These are phyloP conservation scores for Myotis findleyi DNA, from an alignment of 2,797 vertebrate species.

Conservation along the genomic window DNA sequence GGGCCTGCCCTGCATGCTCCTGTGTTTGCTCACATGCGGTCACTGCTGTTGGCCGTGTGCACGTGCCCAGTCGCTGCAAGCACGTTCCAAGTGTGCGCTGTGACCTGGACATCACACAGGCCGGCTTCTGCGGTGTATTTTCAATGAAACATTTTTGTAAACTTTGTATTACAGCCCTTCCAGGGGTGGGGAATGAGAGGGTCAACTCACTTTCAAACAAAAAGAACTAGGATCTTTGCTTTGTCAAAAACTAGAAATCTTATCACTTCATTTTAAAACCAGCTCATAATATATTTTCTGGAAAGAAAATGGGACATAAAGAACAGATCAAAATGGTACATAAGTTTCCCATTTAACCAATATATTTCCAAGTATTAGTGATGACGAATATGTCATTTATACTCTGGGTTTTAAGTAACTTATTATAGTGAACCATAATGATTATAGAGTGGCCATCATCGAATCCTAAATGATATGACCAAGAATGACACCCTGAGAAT, in stretches of 20 bases:
- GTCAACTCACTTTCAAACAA: slow-evolving; percentile 1
- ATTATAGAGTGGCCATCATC: background rate
- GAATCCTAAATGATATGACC: background rate
- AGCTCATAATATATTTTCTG: slow-evolving; percentile 19
- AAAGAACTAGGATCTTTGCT: background rate
- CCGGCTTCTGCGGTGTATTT: background rate
- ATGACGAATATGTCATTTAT: background rate
- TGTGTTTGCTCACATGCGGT: no score
- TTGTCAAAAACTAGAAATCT: slow-evolving; percentile 12
- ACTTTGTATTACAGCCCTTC: background rate
- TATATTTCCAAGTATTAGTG: background rate
- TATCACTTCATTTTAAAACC: slow-evolving; percentile 49
- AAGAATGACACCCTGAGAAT: background rate
- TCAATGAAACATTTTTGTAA: slow-evolving; percentile 16
- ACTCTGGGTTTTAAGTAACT: background rate
- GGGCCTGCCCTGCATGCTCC: no score
- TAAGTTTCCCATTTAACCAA: background rate
- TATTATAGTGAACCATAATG: background rate
- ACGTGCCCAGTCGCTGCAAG: background rate
- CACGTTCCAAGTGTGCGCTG: background rate
- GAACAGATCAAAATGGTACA: background rate
- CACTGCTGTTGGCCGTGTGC: background rate
- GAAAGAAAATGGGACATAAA: background rate
- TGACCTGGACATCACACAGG: background rate
- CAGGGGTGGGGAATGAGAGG: background rate